A percentile compares a stretch with the other conserved stretches of the same genome.
Evolutionary conservation across 2,797 vertebrate species (phyloP).

Genomic region (Epinephelus coioides): DNA sequence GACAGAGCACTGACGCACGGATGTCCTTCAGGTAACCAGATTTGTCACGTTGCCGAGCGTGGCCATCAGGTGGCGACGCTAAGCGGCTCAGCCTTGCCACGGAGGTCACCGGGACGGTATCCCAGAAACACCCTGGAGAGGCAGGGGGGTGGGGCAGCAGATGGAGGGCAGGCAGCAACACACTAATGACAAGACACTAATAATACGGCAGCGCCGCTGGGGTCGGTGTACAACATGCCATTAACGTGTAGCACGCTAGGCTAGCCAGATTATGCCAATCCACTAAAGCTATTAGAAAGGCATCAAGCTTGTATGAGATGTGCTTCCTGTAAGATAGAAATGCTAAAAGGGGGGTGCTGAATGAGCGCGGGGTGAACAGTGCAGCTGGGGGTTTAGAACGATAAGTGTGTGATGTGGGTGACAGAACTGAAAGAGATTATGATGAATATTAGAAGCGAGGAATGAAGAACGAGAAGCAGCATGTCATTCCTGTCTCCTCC

Average conservation of each 20-base stretch:
- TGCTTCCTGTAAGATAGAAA: constrained; percentile 32
- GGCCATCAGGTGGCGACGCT: constrained; percentile 75
- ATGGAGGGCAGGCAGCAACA: constrained; percentile 71
- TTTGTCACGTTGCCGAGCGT: constrained; percentile 70
- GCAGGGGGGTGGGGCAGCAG: constrained; percentile 64
- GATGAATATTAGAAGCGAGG: constrained; percentile 57
- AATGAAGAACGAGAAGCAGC: constrained; percentile 43
- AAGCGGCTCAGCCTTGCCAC: constrained; percentile 72
- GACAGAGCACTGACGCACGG: constrained; percentile 61
- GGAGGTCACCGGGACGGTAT: constrained; percentile 76
- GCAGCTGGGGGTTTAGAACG: constrained; percentile 48
- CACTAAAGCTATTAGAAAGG: constrained; percentile 66
- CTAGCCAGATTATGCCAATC: constrained; percentile 65
- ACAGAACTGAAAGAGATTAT: constrained; percentile 60
- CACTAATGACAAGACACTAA: constrained; percentile 72
- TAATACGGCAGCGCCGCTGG: constrained; percentile 58
- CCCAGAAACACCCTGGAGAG: constrained; percentile 78
- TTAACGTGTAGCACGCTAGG: constrained; percentile 59
- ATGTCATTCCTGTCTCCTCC: constrained; percentile 44
- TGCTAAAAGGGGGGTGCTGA: not conserved
- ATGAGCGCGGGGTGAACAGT: constrained; percentile 35
- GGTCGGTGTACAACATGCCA: constrained; percentile 73
- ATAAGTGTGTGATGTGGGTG: constrained; percentile 41
- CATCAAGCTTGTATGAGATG: constrained; percentile 36
- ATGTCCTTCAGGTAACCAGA: constrained; percentile 83